A percentile compares a stretch with the other conserved stretches of the same genome.
phyloP scores from a whole-genome alignment of 2,113 vertebrate species.

The Fulica atra region DNA sequence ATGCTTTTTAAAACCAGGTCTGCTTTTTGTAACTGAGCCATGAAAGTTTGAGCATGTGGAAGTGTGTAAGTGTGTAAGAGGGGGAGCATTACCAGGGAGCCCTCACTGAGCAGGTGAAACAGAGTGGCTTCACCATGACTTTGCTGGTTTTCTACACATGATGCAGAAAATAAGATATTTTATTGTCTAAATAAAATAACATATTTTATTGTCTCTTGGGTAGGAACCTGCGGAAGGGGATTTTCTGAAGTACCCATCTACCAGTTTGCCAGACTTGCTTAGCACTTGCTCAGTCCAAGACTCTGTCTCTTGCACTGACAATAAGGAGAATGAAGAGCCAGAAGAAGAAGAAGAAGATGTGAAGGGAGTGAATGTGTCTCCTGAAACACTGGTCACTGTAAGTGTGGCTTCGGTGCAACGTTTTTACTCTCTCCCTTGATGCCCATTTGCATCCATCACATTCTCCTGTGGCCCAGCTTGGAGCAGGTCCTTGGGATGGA shows the following conservation, averaged over 20 bases:
- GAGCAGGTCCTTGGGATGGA: accelerated
- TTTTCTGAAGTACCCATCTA: slow-evolving; percentile 86
- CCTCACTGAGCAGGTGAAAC: background rate
- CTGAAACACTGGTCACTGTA: slow-evolving; percentile 76
- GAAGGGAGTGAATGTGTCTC: slow-evolving; percentile 53
- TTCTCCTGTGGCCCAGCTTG: background rate
- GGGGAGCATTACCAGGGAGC: background rate
- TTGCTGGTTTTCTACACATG: background rate
- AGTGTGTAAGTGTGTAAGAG: background rate
- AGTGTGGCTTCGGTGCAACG: slow-evolving; percentile 60
- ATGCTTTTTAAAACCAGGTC: background rate
- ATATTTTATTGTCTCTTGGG: background rate
- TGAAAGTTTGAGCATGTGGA: background rate
- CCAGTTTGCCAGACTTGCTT: slow-evolving; percentile 91
- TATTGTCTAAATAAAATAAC: background rate
- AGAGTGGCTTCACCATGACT: background rate
- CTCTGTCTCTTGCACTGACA: slow-evolving; percentile 75
- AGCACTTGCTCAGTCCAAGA: slow-evolving; percentile 84
- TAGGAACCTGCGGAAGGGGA: slow-evolving; percentile 61
- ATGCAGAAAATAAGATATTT: background rate
- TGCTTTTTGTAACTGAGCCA: background rate
- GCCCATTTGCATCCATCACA: background rate
- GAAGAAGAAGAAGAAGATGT: slow-evolving; percentile 74
- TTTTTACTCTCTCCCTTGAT: background rate
- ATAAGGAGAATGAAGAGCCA: slow-evolving; percentile 82